Evolutionary conservation across 2,888 invertebrate genomes (phyloP).

Genomic region (Rhamphomyia laevipes): DNA sequence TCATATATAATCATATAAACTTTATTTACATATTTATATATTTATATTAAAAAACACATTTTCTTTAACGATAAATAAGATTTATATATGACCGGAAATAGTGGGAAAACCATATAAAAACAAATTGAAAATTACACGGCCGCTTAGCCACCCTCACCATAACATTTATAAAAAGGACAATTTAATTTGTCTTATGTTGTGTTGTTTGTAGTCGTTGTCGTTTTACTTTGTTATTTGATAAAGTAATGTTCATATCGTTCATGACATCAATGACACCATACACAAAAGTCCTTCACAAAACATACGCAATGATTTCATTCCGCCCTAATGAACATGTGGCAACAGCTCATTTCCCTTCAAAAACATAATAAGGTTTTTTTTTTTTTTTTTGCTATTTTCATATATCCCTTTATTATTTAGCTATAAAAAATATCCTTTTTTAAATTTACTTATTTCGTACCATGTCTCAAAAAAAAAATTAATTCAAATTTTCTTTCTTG

Average conservation of each 20-base stretch:
- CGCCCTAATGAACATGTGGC: conserved; percentile 23
- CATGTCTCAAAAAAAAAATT: too few species aligned
- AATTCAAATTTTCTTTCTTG: background rate
- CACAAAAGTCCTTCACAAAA: conserved; percentile 9
- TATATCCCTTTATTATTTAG: too few species aligned
- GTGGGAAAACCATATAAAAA: conserved; percentile 24
- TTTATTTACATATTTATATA: too few species aligned
- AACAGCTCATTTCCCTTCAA: conserved; percentile 19
- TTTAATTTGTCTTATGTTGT: too few species aligned
- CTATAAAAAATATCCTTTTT: background rate
- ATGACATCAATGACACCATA: conserved; percentile 16
- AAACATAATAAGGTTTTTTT: background rate
- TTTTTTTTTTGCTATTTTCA: background rate
- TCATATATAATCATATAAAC: too few species aligned
- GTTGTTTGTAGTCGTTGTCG: too few species aligned
- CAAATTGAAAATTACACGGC: conserved; percentile 36
- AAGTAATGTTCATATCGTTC: conserved; percentile 10
- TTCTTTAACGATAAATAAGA: too few species aligned
- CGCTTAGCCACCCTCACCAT: conserved; percentile 30
- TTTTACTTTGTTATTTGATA: conserved; percentile 9
- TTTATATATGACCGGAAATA: conserved; percentile 17
- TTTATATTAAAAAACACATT: too few species aligned
- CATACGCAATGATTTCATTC: conserved; percentile 9
- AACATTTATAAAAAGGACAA: background rate
- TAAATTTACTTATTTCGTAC: background rate